Percentiles rank a stretch among this genome's conserved stretches.
Evolutionary conservation across 2,113 vertebrate species (phyloP).

Genomic region (Phodopus roborovskii): DNA sequence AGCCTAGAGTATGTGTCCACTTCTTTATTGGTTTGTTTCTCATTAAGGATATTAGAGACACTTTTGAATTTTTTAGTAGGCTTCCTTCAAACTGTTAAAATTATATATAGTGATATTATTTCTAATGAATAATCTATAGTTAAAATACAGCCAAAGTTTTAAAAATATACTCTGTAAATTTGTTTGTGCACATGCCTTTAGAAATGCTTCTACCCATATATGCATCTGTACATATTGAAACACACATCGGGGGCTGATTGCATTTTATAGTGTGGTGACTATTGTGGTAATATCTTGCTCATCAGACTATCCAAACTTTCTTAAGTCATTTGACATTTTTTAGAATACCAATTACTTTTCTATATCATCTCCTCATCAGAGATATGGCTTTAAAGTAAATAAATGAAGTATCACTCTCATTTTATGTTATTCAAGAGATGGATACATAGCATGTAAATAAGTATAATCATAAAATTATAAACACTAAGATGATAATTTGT

Average conservation of each 20-base stretch:
- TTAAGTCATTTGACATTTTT: neutral
- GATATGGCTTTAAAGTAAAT: neutral
- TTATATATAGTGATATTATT: neutral
- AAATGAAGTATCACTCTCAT: neutral
- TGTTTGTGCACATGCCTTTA: neutral
- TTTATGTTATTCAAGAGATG: neutral
- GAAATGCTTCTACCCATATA: neutral
- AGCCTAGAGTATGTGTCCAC: constrained; percentile 1
- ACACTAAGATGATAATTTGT: neutral
- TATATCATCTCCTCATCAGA: neutral
- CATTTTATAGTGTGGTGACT: neutral
- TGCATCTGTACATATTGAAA: neutral
- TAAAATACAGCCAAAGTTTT: neutral
- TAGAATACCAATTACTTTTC: neutral
- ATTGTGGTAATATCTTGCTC: neutral
- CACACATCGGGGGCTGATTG: neutral
- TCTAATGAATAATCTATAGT: neutral
- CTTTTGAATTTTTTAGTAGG: constrained; percentile 27
- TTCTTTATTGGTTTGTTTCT: constrained; percentile 7
- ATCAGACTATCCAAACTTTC: neutral
- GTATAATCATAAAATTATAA: neutral
- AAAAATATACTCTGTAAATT: neutral
- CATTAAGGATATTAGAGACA: constrained; percentile 26
- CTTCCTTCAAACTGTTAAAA: constrained; percentile 37
- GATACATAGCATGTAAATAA: neutral